Percentiles rank a stretch among this genome's conserved stretches.
phyloP scores from a whole-genome alignment of 2,797 vertebrate genomes.

The Tragopan temminckii region DNA sequence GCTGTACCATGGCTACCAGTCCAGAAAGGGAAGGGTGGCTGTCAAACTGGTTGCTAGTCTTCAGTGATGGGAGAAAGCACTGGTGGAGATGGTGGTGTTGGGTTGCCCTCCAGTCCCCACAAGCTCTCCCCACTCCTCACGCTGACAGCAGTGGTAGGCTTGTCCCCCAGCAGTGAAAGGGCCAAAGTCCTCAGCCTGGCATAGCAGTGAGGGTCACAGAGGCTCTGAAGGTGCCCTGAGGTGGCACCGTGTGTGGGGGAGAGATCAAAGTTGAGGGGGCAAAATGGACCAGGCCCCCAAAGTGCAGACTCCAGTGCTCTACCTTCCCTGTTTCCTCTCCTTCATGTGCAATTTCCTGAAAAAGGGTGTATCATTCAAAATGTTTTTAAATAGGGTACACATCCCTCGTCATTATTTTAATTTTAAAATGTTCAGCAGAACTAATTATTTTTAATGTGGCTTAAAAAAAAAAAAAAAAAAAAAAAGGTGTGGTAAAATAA shows the following conservation, averaged over 20 bases:
- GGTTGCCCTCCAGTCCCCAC: not conserved
- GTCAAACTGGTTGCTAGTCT: not conserved
- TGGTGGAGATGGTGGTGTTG: not conserved
- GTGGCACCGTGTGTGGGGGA: not conserved
- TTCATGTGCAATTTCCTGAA: constrained; percentile 37
- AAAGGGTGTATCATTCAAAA: constrained; percentile 28
- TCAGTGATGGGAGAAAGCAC: not conserved
- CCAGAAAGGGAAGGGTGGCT: not conserved
- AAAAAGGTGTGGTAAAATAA: constrained; percentile 52
- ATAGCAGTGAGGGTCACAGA: not conserved
- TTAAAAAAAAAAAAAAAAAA: not conserved
- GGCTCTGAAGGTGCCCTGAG: not conserved
- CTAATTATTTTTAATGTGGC: constrained; percentile 61
- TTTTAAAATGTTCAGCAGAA: constrained; percentile 51
- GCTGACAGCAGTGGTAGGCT: fast-evolving
- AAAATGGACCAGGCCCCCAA: not conserved
- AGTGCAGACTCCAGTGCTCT: not conserved
- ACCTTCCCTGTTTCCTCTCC: not conserved
- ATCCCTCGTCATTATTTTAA: constrained; percentile 25
- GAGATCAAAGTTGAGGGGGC: not conserved
- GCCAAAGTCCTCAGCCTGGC: fast-evolving
- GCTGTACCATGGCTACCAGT: not conserved
- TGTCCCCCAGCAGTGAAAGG: not conserved
- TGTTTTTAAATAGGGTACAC: constrained; percentile 27
- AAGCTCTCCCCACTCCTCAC: fast-evolving